Evolutionary conservation across 2,888 invertebrate species (phyloP), one percentile per base, ranked within the genome.

Genomic region (Tinea trinotella): DNA sequence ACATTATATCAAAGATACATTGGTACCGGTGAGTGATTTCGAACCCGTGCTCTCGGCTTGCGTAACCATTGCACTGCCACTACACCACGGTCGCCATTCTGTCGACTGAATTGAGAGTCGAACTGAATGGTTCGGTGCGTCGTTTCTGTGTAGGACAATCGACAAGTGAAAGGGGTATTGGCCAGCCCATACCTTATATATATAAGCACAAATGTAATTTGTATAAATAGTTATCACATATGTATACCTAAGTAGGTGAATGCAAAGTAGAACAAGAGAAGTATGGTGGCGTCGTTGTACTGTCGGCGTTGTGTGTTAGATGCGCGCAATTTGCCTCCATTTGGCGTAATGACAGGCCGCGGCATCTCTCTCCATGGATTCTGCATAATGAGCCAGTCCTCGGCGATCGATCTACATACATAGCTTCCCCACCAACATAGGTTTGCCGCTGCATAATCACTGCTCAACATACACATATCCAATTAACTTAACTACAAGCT

Each of bases 301-400:
- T 67, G 66, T 74, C 69, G 65, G 55, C 40, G 7, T 36, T 18
- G 70, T 76, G 77, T 77, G 82, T 80, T 80, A 82, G 81, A 82
- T 73, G 73, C 72, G 74, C 74, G 80, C 85, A 85, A 85, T 85
- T 85, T 83, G 76, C 76, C 76, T 73, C 77, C 81, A 84, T 84
- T 84, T 80, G 76, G 64, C 62, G 63, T 86, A 86, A 86, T 85
- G 76, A 83, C 82, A 84, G 85, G 67, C 76, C 79, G 76, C 79
- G 70, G 64, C 62, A 52, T 46, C 52, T 53, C 56, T 62, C 60
- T 63, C 59, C 64, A 65, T 72, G 73, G 71, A 74, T 70, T 72
- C 70, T 77, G 84, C 77, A 85, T 85, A 85, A 85, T 85, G 74
- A 85, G 81, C 71, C 73, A 73, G 74, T 74, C 72, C 72, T 70